Conservation (phyloP, 1,140 invertebrate genomes). For the Trypoxylus dichotomus region DNA sequence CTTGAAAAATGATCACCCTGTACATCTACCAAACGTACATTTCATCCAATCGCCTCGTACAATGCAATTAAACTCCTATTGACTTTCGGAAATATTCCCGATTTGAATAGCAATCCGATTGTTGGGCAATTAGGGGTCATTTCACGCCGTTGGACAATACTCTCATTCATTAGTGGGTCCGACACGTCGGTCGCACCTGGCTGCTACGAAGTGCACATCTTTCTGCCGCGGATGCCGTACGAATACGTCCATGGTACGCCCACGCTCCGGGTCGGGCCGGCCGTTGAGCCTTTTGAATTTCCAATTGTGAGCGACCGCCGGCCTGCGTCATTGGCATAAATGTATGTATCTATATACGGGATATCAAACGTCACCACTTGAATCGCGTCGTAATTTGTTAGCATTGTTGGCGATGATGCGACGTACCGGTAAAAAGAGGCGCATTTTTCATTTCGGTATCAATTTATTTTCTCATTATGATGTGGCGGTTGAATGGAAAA, state of each 20-base stretch:
- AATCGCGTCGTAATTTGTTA: constrained; percentile 2
- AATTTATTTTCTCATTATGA: neutral
- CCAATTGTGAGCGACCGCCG: neutral
- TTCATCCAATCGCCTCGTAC: neutral
- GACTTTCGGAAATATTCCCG: constrained; percentile 43
- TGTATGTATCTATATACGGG: neutral
- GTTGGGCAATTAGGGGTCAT: constrained; percentile 51
- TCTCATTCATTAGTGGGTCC: constrained; percentile 46
- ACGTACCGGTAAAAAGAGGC: neutral
- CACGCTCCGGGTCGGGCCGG: neutral
- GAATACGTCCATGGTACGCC: neutral
- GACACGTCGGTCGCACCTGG: constrained; percentile 32
- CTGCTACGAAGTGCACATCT: neutral
- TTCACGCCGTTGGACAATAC: constrained; percentile 49
- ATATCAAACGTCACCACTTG: neutral
- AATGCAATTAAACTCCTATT: constrained; percentile 45
- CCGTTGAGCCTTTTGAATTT: neutral
- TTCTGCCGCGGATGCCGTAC: neutral
- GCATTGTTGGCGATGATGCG: neutral
- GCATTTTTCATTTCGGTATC: neutral
- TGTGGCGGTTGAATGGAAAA: neutral
- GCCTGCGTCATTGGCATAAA: neutral
- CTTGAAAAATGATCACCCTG: no score
- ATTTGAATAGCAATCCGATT: constrained; percentile 43
- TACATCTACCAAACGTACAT: no score